Evolutionary conservation across 2,113 vertebrate genomes (phyloP).

Genomic region (Myocastor coypus): DNA sequence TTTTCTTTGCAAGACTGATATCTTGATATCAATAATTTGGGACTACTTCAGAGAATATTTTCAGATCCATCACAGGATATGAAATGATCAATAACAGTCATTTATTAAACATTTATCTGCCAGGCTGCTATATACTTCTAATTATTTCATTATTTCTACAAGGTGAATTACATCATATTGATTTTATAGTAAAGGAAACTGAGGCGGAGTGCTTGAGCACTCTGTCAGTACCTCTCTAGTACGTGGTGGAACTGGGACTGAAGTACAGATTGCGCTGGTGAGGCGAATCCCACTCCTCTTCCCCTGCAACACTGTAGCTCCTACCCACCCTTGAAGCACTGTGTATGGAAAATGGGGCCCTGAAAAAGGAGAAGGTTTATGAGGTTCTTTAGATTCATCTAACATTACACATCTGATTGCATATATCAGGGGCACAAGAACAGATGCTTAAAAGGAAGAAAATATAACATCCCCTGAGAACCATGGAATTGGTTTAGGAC

Average conservation of each 20-base stretch:
- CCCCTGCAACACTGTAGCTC: neutral
- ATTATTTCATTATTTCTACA: neutral
- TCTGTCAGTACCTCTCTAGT: neutral
- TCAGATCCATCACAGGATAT: constrained; percentile 8
- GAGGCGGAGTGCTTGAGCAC: neutral
- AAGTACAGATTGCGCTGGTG: neutral
- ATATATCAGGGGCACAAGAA: neutral
- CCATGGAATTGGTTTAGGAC: neutral
- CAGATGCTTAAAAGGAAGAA: neutral
- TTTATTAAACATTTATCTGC: neutral
- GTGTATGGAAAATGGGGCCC: neutral
- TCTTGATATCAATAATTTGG: neutral
- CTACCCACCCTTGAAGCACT: neutral
- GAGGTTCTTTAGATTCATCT: neutral
- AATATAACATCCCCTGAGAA: neutral
- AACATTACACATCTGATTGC: neutral
- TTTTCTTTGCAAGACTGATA: neutral
- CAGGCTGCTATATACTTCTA: neutral
- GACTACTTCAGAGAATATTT: neutral
- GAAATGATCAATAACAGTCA: neutral
- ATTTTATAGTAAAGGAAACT: neutral
- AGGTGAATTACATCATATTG: neutral
- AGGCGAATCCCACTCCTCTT: neutral
- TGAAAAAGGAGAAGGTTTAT: neutral
- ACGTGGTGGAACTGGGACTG: neutral